Base-by-base conservation (phyloP, 2,888 invertebrate species). In the Eupithecia insigniata region DNA sequence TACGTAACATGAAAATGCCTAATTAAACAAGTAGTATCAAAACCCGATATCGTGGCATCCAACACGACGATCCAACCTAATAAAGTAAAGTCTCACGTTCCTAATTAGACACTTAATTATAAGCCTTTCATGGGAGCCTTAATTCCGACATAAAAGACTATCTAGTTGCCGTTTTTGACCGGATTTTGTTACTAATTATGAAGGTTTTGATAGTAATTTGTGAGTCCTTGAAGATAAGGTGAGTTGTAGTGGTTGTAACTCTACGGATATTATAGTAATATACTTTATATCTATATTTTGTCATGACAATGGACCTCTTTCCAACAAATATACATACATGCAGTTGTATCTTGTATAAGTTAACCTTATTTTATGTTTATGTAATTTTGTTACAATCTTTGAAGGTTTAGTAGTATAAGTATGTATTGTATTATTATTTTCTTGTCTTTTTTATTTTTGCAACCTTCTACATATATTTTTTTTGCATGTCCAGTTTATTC, bases 41-140 rank as follows among this genome's bases (percentile, higher is more conserved):
- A 93, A 93, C 90, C 92, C 90, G 92, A 93, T 93, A 92, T 90
- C 89, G 85, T 84, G 79, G 82, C 86, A 88, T 87, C 86, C 89
- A 88, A 89, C 90, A 90, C 90, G 89, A 86, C 84, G 82, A 85
- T 81, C 87, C 87, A 85, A 34, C 89, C 90, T 92, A 92, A 92
- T 92, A 93, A 93, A 92, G 89, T 87, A 89, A 85, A 87, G 89
- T 92, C 90, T 93, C 93, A 89, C 89, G 92, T 93, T 93, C 85
- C 93, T 94, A 93, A 94, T 93, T 93, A 94, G 92, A 85, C 81
- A 90, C 89, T 93, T 93, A 90, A 92, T 93, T 93, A 92, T 93
- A 91, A 93, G 89, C 88, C 91, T 90, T 92, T 89, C 92, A 91
- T 88, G 90, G 88, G 86, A 89, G 89, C 90, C 90, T 93, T 93